These are phyloP conservation scores for Heliangelus exortis DNA, from an alignment of 2,797 vertebrate species.

Conservation along the genomic window DNA sequence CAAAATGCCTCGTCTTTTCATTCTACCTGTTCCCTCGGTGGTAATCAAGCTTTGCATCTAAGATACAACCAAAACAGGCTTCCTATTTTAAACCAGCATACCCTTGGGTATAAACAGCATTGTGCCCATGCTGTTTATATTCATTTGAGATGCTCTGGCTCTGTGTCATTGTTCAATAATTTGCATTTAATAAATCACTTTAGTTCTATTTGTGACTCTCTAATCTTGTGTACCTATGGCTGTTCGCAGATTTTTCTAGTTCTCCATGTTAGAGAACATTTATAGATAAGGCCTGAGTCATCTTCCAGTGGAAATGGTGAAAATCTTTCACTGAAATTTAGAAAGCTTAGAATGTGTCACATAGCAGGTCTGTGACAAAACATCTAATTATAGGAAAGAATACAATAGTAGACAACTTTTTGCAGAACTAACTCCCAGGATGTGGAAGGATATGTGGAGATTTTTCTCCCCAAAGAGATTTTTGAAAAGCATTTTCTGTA, in stretches of 20 bases:
- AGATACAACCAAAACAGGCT: not conserved
- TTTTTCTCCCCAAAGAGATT: not conserved
- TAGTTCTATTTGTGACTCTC: not conserved
- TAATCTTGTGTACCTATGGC: not conserved
- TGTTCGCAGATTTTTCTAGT: not conserved
- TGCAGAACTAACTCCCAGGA: not conserved
- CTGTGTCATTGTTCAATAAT: not conserved
- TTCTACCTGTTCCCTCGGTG: not conserved
- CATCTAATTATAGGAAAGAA: not conserved
- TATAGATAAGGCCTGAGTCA: not conserved
- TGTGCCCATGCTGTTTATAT: not conserved
- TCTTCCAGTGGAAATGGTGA: accelerated
- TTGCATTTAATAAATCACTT: not conserved
- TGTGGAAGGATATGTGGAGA: not conserved
- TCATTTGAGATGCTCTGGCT: not conserved
- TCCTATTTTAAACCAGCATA: not conserved
- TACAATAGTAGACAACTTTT: not conserved
- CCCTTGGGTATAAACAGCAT: not conserved
- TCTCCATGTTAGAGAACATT: not conserved
- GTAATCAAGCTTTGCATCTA: not conserved
- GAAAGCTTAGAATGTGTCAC: not conserved
- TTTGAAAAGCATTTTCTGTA: slow-evolving; percentile 2
- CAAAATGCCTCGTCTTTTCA: not conserved
- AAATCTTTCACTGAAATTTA: not conserved
- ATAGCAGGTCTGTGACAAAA: not conserved